These are phyloP conservation scores for Pseudorectes ferrugineus DNA, from an alignment of 2,113 vertebrate species.

Conservation along the genomic window DNA sequence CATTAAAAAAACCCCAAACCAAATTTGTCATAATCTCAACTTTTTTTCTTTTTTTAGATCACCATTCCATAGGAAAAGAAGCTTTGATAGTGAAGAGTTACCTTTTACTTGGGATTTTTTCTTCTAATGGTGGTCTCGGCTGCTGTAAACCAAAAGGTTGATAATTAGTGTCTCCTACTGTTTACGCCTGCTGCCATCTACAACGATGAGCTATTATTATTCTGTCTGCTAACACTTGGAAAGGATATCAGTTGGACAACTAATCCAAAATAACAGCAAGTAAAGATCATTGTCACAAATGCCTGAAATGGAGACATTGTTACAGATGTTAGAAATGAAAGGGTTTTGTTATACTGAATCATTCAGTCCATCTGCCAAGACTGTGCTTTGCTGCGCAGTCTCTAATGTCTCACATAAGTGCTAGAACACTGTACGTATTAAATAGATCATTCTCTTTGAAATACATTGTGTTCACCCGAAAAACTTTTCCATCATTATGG, in stretches of 20 bases:
- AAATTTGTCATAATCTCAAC: background rate
- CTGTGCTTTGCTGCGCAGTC: background rate
- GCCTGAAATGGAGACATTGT: background rate
- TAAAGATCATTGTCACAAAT: conserved; percentile 7
- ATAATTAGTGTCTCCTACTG: conserved; percentile 32
- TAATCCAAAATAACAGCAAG: conserved; percentile 21
- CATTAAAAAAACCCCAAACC: background rate
- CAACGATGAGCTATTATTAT: conserved; percentile 2
- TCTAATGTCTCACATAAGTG: background rate
- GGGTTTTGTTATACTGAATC: background rate
- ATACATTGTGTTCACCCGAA: background rate
- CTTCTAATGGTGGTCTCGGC: background rate
- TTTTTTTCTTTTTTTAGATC: background rate
- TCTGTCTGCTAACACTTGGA: conserved; percentile 26
- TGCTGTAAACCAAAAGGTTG: background rate
- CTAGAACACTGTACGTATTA: background rate
- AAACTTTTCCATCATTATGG: background rate
- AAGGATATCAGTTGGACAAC: background rate
- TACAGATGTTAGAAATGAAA: conserved; percentile 5
- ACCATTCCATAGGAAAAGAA: background rate
- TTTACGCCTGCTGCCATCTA: conserved; percentile 26
- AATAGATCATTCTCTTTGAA: background rate
- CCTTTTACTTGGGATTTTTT: background rate
- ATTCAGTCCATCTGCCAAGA: background rate
- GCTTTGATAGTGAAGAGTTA: background rate